phyloP scores from a whole-genome alignment of 2,797 vertebrate species.

The Catharus ustulatus region DNA sequence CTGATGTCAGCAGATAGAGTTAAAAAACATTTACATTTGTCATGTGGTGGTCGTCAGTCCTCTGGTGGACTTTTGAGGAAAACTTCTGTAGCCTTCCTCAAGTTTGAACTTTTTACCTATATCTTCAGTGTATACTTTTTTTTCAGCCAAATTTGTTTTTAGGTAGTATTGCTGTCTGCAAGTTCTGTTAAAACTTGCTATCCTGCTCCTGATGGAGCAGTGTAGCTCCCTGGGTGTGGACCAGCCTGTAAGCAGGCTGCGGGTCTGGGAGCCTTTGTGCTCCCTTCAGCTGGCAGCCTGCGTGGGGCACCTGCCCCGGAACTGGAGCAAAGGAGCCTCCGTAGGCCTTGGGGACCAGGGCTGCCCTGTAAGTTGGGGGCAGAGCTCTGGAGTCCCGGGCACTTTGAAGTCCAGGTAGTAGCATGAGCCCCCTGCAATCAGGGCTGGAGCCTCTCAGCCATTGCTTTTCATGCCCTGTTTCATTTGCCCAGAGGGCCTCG shows the following conservation, averaged over 20 bases:
- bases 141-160: background rate
- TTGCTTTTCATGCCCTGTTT: background rate
- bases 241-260: background rate
- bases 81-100: too few species aligned
- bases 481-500: background rate
- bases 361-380: background rate
- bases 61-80: too few species aligned
- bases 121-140: background rate
- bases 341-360: background rate
- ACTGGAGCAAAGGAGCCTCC: background rate
- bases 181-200: background rate
- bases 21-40: background rate
- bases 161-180: background rate
- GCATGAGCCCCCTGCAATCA: background rate
- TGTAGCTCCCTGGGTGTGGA: background rate
- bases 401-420: background rate
- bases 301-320: fast-evolving
- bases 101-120: too few species aligned
- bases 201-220: background rate
- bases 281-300: background rate
- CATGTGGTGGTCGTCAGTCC: background rate
- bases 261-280: background rate
- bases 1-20: background rate
- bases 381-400: background rate
- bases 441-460: background rate